phyloP scores from a whole-genome alignment of 2,888 invertebrate genomes.

The Lasioglossum marginatum region DNA sequence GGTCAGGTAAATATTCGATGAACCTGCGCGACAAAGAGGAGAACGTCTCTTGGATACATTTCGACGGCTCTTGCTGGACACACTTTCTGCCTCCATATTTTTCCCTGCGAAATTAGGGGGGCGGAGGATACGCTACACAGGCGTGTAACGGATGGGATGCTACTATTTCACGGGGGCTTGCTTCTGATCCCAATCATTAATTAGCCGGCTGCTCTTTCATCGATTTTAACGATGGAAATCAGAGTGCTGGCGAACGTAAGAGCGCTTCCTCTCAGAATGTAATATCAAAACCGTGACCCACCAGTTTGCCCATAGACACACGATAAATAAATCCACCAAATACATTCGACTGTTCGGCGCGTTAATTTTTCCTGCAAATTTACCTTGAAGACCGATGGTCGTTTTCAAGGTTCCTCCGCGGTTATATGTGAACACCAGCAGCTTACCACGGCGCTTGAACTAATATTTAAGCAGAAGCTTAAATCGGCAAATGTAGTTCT shows the following conservation, averaged over 20 bases:
- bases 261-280: neutral
- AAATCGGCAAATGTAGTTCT: slow-evolving; percentile 65
- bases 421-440: neutral
- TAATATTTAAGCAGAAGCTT: slow-evolving; percentile 66
- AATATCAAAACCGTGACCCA: neutral
- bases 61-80: slow-evolving; percentile 21
- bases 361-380: neutral
- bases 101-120: slow-evolving; percentile 31
- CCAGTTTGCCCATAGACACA: neutral
- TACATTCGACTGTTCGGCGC: neutral
- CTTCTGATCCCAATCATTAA: slow-evolving; percentile 2
- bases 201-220: neutral
- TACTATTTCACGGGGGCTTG: neutral
- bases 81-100: slow-evolving; percentile 32
- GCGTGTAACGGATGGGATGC: too few species aligned
- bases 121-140: slow-evolving; percentile 17
- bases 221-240: neutral
- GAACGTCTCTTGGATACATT: slow-evolving; percentile 33
- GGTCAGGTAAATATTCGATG: slow-evolving; percentile 82
- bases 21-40: slow-evolving; percentile 64
- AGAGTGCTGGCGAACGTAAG: neutral
- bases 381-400: neutral
- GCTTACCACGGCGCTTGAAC: slow-evolving; percentile 53
- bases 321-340: neutral
- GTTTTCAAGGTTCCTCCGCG: neutral